phyloP scores from a whole-genome alignment of 2,797 vertebrate species.

The Ctenopoma kingsleyae region DNA sequence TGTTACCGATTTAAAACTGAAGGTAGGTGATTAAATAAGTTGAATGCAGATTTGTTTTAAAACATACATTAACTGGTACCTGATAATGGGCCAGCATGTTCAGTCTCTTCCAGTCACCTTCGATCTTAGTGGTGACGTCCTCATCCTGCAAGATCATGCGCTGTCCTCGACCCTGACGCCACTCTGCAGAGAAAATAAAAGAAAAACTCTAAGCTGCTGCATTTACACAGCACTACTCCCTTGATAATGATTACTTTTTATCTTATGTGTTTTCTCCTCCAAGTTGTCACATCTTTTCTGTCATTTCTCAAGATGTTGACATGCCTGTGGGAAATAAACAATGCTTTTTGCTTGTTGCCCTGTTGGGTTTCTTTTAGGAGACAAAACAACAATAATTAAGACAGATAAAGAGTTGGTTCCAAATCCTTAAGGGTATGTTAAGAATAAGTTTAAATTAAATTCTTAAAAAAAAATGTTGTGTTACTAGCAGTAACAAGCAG shows the following conservation, averaged over 20 bases:
- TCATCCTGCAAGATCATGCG: constrained; percentile 96
- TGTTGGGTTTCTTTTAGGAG: background rate
- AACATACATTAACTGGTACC: constrained; percentile 59
- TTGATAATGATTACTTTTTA: constrained; percentile 10
- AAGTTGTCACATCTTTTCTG: constrained; percentile 7
- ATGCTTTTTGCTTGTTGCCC: constrained; percentile 2
- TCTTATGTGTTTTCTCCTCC: constrained; percentile 12
- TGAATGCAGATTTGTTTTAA: background rate
- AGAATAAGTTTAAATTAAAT: constrained; percentile 4
- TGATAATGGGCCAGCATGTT: constrained; percentile 92
- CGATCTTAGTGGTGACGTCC: constrained; percentile 97
- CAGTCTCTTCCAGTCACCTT: constrained; percentile 98
- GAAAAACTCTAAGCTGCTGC: background rate
- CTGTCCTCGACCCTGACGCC: constrained; percentile 93
- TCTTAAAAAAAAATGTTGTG: background rate
- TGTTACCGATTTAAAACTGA: background rate
- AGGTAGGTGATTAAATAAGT: background rate
- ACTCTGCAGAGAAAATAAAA: constrained; percentile 84
- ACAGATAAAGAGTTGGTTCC: background rate
- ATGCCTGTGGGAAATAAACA: constrained; percentile 7
- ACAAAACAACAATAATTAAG: background rate
- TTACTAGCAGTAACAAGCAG: background rate
- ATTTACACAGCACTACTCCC: constrained; percentile 1
- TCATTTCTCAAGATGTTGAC: constrained; percentile 13
- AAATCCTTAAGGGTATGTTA: constrained; percentile 5